A percentile compares a stretch with the other conserved stretches of the same genome.
Evolutionary conservation across 2,113 vertebrate species (phyloP).

Genomic region (Coptodon bakossiorum): DNA sequence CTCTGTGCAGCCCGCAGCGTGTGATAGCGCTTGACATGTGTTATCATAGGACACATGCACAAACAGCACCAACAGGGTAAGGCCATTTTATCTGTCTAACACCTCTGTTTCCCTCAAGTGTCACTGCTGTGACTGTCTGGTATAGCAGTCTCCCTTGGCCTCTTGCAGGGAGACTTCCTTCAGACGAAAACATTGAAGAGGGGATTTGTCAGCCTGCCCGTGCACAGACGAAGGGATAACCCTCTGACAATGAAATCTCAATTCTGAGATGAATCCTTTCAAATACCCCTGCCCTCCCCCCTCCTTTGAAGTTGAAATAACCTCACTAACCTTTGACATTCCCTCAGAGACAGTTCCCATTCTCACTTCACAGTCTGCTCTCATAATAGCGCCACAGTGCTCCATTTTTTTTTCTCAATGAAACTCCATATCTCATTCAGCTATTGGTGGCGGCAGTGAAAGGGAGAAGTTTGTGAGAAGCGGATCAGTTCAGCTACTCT

Average conservation of each 20-base stretch:
- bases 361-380: slow-evolving; percentile 55
- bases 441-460: slow-evolving; percentile 27
- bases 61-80: slow-evolving; percentile 47
- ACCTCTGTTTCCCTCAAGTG: slow-evolving; percentile 63
- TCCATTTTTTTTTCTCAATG: slow-evolving; percentile 53
- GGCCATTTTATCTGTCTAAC: slow-evolving; percentile 53
- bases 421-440: slow-evolving; percentile 65
- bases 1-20: slow-evolving; percentile 63
- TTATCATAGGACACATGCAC: slow-evolving; percentile 71
- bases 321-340: slow-evolving; percentile 66
- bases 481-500: background rate
- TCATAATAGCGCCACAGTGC: slow-evolving; percentile 55
- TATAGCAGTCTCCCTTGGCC: slow-evolving; percentile 26
- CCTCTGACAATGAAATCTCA: slow-evolving; percentile 39
- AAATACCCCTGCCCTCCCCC: background rate
- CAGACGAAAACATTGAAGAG: background rate
- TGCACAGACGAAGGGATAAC: slow-evolving; percentile 15
- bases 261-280: slow-evolving; percentile 41
- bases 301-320: slow-evolving; percentile 62
- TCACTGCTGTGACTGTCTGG: slow-evolving; percentile 32
- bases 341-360: slow-evolving; percentile 54
- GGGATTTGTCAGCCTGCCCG: slow-evolving; percentile 8
- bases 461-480: slow-evolving; percentile 21
- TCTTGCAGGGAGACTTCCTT: background rate
- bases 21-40: slow-evolving; percentile 72